Base-by-base conservation (phyloP, 2,797 vertebrate genomes). In the Betta splendens region DNA sequence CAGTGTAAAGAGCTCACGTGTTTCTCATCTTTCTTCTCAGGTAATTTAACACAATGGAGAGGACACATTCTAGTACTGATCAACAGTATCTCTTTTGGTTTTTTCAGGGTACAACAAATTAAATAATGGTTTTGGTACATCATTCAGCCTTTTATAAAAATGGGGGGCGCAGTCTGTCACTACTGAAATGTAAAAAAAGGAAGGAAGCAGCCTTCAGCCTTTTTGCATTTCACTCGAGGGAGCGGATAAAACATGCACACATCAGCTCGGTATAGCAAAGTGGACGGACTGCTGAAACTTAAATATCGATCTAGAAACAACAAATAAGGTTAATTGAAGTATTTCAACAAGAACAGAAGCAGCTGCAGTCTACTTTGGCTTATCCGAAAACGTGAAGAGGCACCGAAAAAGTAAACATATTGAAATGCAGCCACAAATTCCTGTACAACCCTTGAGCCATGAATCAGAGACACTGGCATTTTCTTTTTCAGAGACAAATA, bases 301-400 rank as follows among this genome's bases (percentile, higher is more conserved):
- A 79, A 87, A 89, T 71, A 85, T 84, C 6, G 25, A 85, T 67
- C 60, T 54, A 44, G 56, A 85, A 64, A 80, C 53, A 64, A 80
- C 53, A 84, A 86, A 79, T 65, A 21, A 85, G 81, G 81, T 80
- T 21, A 65, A 64, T 62, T 62, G n/a, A 81, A 63, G 38, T 31
- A 60, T 71, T 75, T 70, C 33, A 70, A 72, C 59, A 59, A 49
- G 52, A 71, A 80, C 61, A 81, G 81, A 90, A 83, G 79, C 79
- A 79, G 86, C 74, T 90, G 90, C 92, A 92, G 91, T 92, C 90
- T 88, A 90, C 91, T 92, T 92, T 92, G 91, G 92, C 91, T 90
- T 90, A 71, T 87, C 87, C 79, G n/a, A 81, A 85, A 85, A 75
- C 79, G 88, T 87, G 90, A 91, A 89, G 90, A 92, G 91, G 87